These are phyloP conservation scores for Diarsia rubi DNA, from an alignment of 2,888 invertebrate species.

Conservation along the genomic window DNA sequence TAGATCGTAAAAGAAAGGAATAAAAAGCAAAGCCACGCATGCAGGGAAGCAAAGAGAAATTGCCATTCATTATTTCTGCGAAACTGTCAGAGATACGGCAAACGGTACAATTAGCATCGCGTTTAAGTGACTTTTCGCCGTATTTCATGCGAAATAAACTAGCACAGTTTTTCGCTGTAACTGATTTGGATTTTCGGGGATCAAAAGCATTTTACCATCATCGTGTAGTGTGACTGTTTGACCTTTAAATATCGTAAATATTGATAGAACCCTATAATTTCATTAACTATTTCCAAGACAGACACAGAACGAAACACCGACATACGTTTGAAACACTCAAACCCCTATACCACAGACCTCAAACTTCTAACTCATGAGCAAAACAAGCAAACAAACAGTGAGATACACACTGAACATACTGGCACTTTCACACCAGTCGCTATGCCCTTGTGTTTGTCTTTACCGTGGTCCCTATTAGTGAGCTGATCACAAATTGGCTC, in stretches of 20 bases:
- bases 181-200: background rate
- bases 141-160: constrained; percentile 38
- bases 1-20: constrained; percentile 25
- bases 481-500: constrained; percentile 26
- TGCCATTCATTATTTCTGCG: constrained; percentile 46
- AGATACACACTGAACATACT: constrained; percentile 23
- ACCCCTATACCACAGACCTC: constrained; percentile 10
- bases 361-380: constrained; percentile 40
- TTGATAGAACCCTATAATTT: background rate
- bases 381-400: constrained; percentile 30
- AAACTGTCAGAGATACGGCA: constrained; percentile 38
- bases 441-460: constrained; percentile 40
- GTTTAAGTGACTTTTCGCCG: constrained; percentile 39
- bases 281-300: background rate
- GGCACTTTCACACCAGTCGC: constrained; percentile 15
- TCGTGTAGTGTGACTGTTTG: no score
- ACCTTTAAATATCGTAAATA: background rate
- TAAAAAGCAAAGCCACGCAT: constrained; percentile 24
- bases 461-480: constrained; percentile 39
- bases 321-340: background rate
- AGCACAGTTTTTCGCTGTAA: constrained; percentile 7
- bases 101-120: constrained; percentile 56
- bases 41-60: constrained; percentile 35
- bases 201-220: background rate
- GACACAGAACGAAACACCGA: background rate